Percentiles rank a stretch among this genome's conserved stretches.
Conservation (phyloP, 2,113 vertebrate species). For the Taxidea taxus region DNA sequence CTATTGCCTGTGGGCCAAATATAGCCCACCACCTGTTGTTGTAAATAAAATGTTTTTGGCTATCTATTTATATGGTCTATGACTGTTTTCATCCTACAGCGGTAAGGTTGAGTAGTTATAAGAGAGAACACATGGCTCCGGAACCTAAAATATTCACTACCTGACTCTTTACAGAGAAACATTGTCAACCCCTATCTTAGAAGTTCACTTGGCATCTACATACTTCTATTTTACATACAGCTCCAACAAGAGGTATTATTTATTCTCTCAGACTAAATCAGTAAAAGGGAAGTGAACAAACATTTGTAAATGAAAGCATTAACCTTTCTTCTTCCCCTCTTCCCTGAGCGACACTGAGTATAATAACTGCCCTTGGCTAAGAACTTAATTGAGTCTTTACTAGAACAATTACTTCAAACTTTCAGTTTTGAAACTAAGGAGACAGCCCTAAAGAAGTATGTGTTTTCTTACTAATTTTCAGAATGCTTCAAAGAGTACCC, state of each 20-base stretch:
- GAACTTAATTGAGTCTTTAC: constrained; percentile 29
- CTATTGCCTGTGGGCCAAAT: neutral
- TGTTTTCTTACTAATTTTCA: neutral
- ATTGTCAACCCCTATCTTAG: neutral
- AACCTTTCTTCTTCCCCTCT: neutral
- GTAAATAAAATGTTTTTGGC: neutral
- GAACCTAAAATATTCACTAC: neutral
- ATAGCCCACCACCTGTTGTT: neutral
- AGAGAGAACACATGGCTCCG: neutral
- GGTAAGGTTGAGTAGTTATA: neutral
- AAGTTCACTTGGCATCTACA: neutral
- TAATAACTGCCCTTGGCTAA: neutral
- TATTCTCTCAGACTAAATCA: neutral
- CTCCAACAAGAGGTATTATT: neutral
- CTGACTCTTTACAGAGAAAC: neutral
- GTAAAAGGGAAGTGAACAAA: neutral
- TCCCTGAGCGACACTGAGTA: neutral
- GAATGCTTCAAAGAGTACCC: neutral
- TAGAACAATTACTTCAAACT: constrained; percentile 47
- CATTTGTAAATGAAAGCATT: constrained; percentile 31
- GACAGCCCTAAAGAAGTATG: neutral
- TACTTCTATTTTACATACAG: neutral
- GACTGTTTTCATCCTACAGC: neutral
- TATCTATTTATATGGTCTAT: neutral
- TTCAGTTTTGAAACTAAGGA: constrained; percentile 23